phyloP scores from a whole-genome alignment of 30 jellyfish, hydroid and myxozoan genomes.

The Sanderia malayensis region DNA sequence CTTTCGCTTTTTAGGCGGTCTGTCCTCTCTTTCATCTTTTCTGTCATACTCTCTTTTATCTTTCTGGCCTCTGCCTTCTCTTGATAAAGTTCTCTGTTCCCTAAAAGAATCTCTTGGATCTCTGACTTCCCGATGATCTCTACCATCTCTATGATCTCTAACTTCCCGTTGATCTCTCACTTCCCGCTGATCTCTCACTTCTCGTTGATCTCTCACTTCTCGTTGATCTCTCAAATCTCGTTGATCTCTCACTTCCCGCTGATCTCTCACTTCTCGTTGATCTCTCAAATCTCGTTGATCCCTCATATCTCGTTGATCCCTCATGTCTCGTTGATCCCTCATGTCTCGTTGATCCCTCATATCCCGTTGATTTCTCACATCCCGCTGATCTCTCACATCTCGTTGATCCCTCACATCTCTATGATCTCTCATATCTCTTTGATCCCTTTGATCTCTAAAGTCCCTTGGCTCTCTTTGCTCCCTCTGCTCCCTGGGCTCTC shows the following conservation, averaged over 20 bases:
- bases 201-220: slow-evolving; percentile 44
- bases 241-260: slow-evolving; percentile 26
- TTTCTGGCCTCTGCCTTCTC: slow-evolving; percentile 47
- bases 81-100: slow-evolving; percentile 46
- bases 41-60: slow-evolving; percentile 58
- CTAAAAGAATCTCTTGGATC: slow-evolving; percentile 30
- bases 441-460: background rate
- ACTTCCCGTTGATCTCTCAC: slow-evolving; percentile 51
- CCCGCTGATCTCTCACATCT: slow-evolving; percentile 36
- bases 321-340: too few relatives aligned
- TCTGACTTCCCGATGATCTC: slow-evolving; percentile 41
- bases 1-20: slow-evolving; percentile 64
- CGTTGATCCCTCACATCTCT: slow-evolving; percentile 46
- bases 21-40: slow-evolving; percentile 55
- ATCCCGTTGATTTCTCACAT: slow-evolving; percentile 48
- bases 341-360: slow-evolving; percentile 49
- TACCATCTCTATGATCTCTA: slow-evolving; percentile 37
- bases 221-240: slow-evolving; percentile 52
- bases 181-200: slow-evolving; percentile 52
- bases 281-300: slow-evolving; percentile 24
- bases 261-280: slow-evolving; percentile 35
- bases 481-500: slow-evolving; percentile 47
- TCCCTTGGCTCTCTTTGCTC: slow-evolving; percentile 27
- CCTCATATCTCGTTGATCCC: slow-evolving; percentile 9
- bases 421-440: slow-evolving; percentile 8